Conservation (phyloP, 2,113 vertebrate genomes). For the Chiloscyllium plagiosum region DNA sequence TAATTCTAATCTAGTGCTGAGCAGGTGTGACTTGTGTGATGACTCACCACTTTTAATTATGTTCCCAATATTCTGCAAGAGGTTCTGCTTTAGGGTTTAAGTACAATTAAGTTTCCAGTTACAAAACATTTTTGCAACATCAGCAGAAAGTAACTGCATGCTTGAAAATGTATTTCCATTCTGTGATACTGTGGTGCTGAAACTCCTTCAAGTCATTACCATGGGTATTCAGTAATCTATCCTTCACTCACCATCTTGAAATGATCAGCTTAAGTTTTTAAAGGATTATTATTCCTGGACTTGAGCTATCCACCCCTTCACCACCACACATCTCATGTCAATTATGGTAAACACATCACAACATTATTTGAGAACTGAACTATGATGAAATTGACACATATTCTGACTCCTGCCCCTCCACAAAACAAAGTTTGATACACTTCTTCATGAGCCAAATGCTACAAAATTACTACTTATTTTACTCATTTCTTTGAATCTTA, state of each 20-base stretch:
- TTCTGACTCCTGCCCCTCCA: not conserved
- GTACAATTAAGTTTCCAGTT: slow-evolving; percentile 29
- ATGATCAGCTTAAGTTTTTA: not conserved
- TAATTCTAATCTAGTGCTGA: not conserved
- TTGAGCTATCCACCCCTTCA: not conserved
- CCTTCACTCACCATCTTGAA: slow-evolving; percentile 12
- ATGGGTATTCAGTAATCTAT: too few relatives aligned
- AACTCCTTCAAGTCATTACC: not conserved
- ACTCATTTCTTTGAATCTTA: not conserved
- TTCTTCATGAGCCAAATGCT: not conserved
- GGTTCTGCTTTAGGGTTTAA: slow-evolving; percentile 7
- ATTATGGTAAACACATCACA: not conserved
- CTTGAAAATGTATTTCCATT: not conserved
- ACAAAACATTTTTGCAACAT: not conserved
- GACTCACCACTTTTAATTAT: slow-evolving; percentile 16
- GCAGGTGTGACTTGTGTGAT: slow-evolving; percentile 28
- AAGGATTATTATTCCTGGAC: not conserved
- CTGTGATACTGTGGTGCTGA: not conserved
- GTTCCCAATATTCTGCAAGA: not conserved
- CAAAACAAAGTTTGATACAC: not conserved
- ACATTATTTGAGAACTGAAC: not conserved
- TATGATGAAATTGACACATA: not conserved
- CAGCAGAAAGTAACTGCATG: not conserved
- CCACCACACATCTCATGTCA: not conserved
- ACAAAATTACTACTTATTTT: not conserved